A percentile compares a stretch with the other conserved stretches of the same genome.
phyloP scores from a whole-genome alignment of 30 jellyfish, hydroid and myxozoan genomes.

The Cassiopea andromeda region DNA sequence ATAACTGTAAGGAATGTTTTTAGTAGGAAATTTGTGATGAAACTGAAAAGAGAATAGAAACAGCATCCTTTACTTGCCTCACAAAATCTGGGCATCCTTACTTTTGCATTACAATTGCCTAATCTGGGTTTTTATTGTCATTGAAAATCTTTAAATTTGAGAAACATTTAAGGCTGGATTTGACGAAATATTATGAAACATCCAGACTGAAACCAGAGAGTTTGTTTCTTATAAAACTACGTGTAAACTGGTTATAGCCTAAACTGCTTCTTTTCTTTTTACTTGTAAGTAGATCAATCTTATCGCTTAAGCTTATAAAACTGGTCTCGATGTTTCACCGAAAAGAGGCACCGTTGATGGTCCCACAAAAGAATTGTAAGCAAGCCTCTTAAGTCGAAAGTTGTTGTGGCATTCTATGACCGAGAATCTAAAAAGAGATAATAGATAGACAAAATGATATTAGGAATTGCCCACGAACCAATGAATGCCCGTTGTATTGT shows the following conservation, averaged over 20 bases:
- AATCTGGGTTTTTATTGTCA: too few relatives aligned
- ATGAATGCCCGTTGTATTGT: slow-evolving; percentile 4
- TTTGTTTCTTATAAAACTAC: too few relatives aligned
- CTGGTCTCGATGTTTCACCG: neutral
- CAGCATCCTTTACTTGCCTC: too few relatives aligned
- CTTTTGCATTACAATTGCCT: too few relatives aligned
- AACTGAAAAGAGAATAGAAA: too few relatives aligned
- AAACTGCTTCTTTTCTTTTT: neutral
- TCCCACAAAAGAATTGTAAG: neutral
- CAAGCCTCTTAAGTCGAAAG: neutral
- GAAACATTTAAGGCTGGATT: too few relatives aligned
- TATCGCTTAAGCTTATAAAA: neutral
- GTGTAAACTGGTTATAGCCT: neutral
- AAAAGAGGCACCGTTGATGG: neutral
- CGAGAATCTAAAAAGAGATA: neutral
- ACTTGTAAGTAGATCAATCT: neutral
- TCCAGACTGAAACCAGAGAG: too few relatives aligned
- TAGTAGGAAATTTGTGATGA: too few relatives aligned
- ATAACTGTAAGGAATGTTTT: too few relatives aligned
- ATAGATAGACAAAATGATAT: neutral
- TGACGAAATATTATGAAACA: too few relatives aligned
- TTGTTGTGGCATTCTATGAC: neutral
- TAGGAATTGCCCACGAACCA: slow-evolving; percentile 1
- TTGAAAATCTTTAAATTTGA: too few relatives aligned
- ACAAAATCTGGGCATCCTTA: too few relatives aligned